These are phyloP conservation scores for Sebastes minor DNA, from an alignment of 2,797 vertebrate genomes.

Conservation along the genomic window DNA sequence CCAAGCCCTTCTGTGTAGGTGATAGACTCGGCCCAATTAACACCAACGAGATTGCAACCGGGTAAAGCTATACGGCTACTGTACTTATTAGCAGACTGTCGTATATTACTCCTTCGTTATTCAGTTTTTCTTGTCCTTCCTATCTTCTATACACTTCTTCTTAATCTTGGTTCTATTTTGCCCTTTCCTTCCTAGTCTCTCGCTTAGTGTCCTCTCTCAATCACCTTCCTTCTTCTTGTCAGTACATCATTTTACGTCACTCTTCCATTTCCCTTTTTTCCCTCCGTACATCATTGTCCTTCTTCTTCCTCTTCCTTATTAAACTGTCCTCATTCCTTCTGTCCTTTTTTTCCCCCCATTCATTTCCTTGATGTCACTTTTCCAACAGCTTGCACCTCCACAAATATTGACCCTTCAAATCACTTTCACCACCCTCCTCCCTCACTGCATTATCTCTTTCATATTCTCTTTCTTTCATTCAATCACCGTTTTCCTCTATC, in stretches of 20 bases:
- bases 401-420: conserved; percentile 29
- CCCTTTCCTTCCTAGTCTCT: neutral
- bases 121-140: neutral
- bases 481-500: too few species aligned
- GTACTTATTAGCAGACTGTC: conserved; percentile 13
- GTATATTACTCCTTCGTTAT: neutral
- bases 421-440: neutral
- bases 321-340: neutral
- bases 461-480: neutral
- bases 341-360: neutral
- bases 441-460: neutral
- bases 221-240: neutral
- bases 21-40: conserved; percentile 75
- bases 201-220: neutral
- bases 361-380: neutral
- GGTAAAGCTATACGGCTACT: conserved; percentile 14
- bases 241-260: neutral
- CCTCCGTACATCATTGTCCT: neutral
- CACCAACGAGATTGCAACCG: conserved; percentile 56
- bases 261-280: neutral
- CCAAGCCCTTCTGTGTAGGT: conserved; percentile 73
- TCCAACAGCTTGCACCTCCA: neutral
- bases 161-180: neutral
- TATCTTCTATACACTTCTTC: neutral
- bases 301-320: neutral